Conservation (phyloP, 2,797 vertebrate species). For the Cetoscarus ocellatus region DNA sequence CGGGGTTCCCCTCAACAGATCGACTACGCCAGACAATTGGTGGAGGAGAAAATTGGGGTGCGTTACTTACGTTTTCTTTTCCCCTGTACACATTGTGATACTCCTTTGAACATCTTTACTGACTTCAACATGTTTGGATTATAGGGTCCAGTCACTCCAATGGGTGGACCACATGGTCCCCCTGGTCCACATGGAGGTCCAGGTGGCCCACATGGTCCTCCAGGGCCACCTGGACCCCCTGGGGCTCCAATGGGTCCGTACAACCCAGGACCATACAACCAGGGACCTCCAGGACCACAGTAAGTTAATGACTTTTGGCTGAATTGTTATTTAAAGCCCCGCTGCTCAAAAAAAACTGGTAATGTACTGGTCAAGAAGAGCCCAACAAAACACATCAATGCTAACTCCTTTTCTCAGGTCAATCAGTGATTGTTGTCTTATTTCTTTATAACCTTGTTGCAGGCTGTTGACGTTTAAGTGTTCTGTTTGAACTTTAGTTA, state of each 20-base stretch:
- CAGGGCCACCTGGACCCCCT: slow-evolving; percentile 95
- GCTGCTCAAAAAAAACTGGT: background rate
- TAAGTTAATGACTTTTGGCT: slow-evolving; percentile 79
- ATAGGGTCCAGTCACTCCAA: slow-evolving; percentile 96
- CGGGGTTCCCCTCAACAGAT: slow-evolving; percentile 98
- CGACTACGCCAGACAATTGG: slow-evolving; percentile 97
- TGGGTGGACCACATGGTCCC: slow-evolving; percentile 95
- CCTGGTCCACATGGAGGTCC: slow-evolving; percentile 97
- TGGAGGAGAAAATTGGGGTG: slow-evolving; percentile 99
- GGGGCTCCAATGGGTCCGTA: slow-evolving; percentile 96
- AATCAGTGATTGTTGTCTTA: background rate
- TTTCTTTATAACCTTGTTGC: too few species aligned
- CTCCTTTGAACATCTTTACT: background rate
- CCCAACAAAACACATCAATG: too few species aligned
- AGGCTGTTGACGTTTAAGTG: too few species aligned
- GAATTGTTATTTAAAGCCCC: too few species aligned
- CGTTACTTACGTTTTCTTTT: slow-evolving; percentile 53
- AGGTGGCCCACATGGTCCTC: slow-evolving; percentile 92
- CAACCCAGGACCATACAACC: slow-evolving; percentile 97
- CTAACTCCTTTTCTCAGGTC: background rate
- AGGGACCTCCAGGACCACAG: slow-evolving; percentile 98
- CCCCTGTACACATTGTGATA: too few species aligned
- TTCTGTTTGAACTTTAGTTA: too few species aligned
- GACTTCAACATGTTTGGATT: slow-evolving; percentile 13
- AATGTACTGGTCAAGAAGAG: background rate